Evolutionary conservation across 2,888 invertebrate genomes (phyloP), one percentile per base, ranked within the genome.

Genomic region (Pheosia gnoma): DNA sequence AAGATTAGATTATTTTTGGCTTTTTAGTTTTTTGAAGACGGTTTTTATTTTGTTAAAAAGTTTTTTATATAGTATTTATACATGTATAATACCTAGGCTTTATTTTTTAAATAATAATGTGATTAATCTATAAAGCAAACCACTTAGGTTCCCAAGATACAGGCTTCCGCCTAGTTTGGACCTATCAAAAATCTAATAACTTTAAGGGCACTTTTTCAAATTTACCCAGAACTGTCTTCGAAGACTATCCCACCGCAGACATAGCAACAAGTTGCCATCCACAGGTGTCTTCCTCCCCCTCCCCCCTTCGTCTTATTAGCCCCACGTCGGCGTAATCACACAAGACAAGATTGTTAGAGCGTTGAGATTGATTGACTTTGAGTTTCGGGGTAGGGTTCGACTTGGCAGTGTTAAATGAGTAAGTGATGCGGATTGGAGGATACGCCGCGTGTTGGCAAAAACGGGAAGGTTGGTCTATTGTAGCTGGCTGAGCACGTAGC

Each of bases 351-450:
- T 60, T 67, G 72, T 65, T 69, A 74, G 65, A 66, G 63, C 63
- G 45, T 55, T 65, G 74, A 78, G 86, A 88, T 87, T 89, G 87
- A 88, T 88, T 84, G 83, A 74, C 75, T 74, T 73, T 68, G 72
- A 77, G 64, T 61, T 60, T 60, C 52, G 52, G 47, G 36, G 25
- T 39, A 45, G 45, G 57, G 43, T 45, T 57, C 57, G 57, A 52
- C 41, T 43, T 60, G 49, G 51, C 49, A 38, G 10, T 13, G 60
- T 55, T 59, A 11, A 45, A 57, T 51, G 57, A 52, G 43, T 57
- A 61, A 54, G 45, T 13, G 66, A 58, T 58, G 63, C 60, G 55
- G 65, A 61, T 63, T 62, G 60, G 13, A 11, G 54, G 52, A 58
- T 54, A 37, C 56, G 47, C 39, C 41, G 47, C 4, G n/a, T 47